phyloP scores from a whole-genome alignment of 2,113 vertebrate species.

The Xiphias gladius region DNA sequence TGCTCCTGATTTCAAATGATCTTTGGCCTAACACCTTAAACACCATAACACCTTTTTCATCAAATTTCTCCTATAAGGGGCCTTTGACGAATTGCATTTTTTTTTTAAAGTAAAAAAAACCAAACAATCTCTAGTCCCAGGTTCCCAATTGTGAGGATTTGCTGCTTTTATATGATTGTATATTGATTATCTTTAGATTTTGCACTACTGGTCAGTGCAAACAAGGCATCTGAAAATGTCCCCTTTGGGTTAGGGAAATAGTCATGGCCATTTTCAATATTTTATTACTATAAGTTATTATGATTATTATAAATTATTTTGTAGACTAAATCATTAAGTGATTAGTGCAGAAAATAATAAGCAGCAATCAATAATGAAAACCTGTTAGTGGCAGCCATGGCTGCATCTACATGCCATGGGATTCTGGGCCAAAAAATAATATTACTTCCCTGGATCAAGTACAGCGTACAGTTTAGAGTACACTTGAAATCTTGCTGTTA shows the following conservation, averaged over 20 bases:
- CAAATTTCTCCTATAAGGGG: no score
- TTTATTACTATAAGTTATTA: not conserved
- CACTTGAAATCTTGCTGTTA: not conserved
- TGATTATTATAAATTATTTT: not conserved
- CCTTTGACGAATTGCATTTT: no score
- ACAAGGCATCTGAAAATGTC: not conserved
- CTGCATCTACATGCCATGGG: not conserved
- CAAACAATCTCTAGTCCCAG: no score
- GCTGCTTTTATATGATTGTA: not conserved
- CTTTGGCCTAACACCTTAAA: no score
- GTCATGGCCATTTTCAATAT: not conserved
- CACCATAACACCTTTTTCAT: no score
- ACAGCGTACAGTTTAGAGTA: not conserved
- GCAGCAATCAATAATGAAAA: not conserved
- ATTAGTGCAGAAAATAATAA: not conserved
- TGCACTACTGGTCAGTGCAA: not conserved
- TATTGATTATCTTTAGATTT: not conserved
- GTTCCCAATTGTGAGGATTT: no score
- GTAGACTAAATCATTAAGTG: not conserved
- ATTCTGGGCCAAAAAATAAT: not conserved
- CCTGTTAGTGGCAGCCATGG: not conserved
- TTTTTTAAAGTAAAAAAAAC: no score
- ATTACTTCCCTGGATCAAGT: not conserved
- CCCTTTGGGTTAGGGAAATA: not conserved
- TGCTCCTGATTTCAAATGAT: no score